Evolutionary conservation across 2,113 vertebrate species (phyloP).

Genomic region (Platycercus adscitus): DNA sequence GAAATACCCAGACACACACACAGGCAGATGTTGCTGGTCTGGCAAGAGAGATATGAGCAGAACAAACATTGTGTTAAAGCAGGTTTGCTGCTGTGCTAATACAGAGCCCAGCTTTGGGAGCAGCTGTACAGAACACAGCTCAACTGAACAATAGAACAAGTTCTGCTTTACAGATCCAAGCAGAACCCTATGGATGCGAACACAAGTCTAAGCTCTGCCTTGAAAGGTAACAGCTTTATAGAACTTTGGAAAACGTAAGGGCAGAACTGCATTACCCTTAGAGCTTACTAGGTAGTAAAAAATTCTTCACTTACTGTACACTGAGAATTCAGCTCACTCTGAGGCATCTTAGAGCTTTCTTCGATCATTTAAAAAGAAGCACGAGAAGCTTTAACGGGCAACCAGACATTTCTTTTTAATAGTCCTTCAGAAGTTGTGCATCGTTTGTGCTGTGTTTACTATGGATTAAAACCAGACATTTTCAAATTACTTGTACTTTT

Average conservation of each 20-base stretch:
- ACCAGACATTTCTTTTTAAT: background rate
- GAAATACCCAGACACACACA: background rate
- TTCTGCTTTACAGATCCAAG: background rate
- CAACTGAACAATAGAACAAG: background rate
- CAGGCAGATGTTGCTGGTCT: background rate
- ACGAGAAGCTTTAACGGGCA: background rate
- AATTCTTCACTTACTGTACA: background rate
- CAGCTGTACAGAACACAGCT: background rate
- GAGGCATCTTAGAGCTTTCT: background rate
- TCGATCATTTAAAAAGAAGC: background rate
- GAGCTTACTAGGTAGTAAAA: background rate
- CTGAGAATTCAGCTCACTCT: background rate
- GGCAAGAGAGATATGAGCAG: background rate
- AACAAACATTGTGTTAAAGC: background rate
- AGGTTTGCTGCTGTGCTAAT: background rate
- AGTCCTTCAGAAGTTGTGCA: background rate
- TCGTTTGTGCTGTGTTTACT: background rate
- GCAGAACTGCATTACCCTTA: background rate
- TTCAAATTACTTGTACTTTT: background rate
- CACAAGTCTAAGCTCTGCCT: background rate
- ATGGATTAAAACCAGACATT: background rate
- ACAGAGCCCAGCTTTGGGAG: background rate
- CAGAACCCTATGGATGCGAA: background rate
- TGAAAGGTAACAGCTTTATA: background rate
- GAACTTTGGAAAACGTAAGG: background rate